These are phyloP conservation scores for Hemicentrotus pulcherrimus DNA, from an alignment of 35 echinoderm and acorn worm species.

Conservation along the genomic window DNA sequence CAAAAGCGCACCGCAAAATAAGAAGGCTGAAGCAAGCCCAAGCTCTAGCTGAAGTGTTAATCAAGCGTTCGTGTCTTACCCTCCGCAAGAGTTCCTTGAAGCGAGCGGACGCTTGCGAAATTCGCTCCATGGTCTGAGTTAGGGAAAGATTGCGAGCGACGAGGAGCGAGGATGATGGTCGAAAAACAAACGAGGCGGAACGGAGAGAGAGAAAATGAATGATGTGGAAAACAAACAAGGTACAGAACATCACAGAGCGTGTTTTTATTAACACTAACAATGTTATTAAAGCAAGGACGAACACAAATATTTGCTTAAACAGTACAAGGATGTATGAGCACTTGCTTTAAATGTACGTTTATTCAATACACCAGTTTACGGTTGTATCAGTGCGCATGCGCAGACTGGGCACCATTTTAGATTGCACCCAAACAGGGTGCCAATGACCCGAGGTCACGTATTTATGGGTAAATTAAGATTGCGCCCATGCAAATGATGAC, in stretches of 20 bases:
- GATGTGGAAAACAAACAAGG: slow-evolving; percentile 1
- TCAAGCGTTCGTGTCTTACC: slow-evolving; percentile 60
- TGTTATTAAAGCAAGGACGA: neutral
- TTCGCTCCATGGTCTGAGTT: slow-evolving; percentile 80
- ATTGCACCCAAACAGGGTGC: too few species aligned
- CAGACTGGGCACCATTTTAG: too few species aligned
- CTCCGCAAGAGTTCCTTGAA: slow-evolving; percentile 64
- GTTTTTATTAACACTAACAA: neutral
- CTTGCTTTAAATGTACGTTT: neutral
- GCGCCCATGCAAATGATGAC: too few species aligned
- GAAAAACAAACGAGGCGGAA: neutral
- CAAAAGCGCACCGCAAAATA: slow-evolving; percentile 10
- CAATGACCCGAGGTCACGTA: too few species aligned
- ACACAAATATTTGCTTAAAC: neutral
- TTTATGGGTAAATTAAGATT: too few species aligned
- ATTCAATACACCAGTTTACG: neutral
- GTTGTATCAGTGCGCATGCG: too few species aligned
- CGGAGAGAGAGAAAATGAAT: neutral
- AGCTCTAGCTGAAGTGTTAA: neutral
- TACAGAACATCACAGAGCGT: neutral
- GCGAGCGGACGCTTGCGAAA: slow-evolving; percentile 49
- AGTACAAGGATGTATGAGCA: neutral
- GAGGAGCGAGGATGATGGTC: neutral
- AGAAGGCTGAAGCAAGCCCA: neutral
- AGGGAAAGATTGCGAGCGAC: neutral